A percentile compares a stretch with the other conserved stretches of the same genome.
These are phyloP conservation scores for Eupithecia abbreviata DNA, from an alignment of 2,888 invertebrate genomes.

Conservation along the genomic window DNA sequence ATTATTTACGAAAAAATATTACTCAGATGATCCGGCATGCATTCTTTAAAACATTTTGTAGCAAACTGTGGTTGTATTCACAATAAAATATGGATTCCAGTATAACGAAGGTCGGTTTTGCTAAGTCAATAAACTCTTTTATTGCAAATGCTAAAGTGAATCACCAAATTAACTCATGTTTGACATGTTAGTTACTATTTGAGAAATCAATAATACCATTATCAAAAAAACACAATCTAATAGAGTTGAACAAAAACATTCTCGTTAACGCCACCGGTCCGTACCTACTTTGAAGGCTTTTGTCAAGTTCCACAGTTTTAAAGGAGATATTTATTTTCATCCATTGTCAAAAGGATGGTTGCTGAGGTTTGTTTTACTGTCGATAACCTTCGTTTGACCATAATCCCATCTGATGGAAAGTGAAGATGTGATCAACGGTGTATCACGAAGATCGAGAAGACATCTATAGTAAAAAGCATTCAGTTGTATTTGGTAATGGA, in stretches of 20 bases:
- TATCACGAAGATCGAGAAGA: too few relatives aligned
- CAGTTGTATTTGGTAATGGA: conserved; percentile 39
- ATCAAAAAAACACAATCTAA: background rate
- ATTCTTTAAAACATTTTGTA: conserved; percentile 37
- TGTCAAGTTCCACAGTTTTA: background rate
- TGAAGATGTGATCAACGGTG: too few relatives aligned
- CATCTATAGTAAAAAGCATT: background rate
- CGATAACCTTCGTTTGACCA: too few relatives aligned
- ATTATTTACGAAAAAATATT: background rate
- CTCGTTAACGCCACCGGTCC: background rate
- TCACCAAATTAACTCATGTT: conserved; percentile 13
- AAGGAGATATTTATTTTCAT: background rate
- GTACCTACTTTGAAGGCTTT: background rate
- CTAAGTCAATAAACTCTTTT: conserved; percentile 31
- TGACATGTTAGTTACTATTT: background rate
- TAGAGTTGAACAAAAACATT: background rate
- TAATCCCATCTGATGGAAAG: too few relatives aligned
- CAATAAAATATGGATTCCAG: conserved; percentile 32
- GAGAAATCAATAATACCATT: background rate
- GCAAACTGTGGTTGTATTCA: conserved; percentile 35
- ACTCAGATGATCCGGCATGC: conserved; percentile 17
- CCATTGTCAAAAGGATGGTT: background rate
- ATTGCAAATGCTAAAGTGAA: conserved; percentile 32
- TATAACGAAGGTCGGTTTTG: conserved; percentile 23
- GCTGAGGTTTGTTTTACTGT: background rate